Percentiles rank a stretch among this genome's conserved stretches.
phyloP scores from a whole-genome alignment of 2,797 vertebrate genomes.

The Etheostoma nigrum region DNA sequence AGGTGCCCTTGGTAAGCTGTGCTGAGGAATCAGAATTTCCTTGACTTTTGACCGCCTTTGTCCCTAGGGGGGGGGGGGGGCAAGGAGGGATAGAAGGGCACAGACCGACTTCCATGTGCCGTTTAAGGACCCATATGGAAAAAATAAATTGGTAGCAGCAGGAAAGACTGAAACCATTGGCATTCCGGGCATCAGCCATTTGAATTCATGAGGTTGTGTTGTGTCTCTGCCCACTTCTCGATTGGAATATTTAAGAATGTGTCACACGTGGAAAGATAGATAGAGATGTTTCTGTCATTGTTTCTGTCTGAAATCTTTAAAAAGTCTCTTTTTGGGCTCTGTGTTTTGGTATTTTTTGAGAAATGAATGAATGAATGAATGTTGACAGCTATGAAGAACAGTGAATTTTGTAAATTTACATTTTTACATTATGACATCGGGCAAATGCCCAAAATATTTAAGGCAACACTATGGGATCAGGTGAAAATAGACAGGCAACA shows the following conservation, averaged over 20 bases:
- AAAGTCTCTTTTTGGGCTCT: constrained; percentile 32
- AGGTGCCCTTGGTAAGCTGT: constrained; percentile 77
- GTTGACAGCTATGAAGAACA: constrained; percentile 17
- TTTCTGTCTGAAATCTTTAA: constrained; percentile 41
- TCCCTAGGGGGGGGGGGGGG: constrained; percentile 78
- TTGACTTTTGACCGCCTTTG: constrained; percentile 87
- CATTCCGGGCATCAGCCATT: constrained; percentile 77
- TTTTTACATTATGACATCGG: neutral
- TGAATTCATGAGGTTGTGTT: constrained; percentile 82
- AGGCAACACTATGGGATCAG: constrained; percentile 2
- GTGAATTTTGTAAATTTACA: constrained; percentile 17
- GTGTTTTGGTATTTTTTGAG: constrained; percentile 13
- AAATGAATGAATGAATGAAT: constrained; percentile 23
- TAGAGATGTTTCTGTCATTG: constrained; percentile 67
- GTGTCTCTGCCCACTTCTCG: constrained; percentile 72
- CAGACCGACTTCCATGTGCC: constrained; percentile 79
- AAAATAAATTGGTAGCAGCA: constrained; percentile 86
- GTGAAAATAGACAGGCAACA: neutral
- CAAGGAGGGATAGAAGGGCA: constrained; percentile 77
- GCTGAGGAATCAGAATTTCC: constrained; percentile 85
- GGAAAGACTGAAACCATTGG: constrained; percentile 77
- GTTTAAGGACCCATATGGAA: constrained; percentile 85
- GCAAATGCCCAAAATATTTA: constrained; percentile 20
- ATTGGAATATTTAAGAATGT: constrained; percentile 80
- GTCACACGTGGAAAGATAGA: constrained; percentile 63